Base-by-base conservation (phyloP, 1,140 invertebrate species). In the Myzus persicae region DNA sequence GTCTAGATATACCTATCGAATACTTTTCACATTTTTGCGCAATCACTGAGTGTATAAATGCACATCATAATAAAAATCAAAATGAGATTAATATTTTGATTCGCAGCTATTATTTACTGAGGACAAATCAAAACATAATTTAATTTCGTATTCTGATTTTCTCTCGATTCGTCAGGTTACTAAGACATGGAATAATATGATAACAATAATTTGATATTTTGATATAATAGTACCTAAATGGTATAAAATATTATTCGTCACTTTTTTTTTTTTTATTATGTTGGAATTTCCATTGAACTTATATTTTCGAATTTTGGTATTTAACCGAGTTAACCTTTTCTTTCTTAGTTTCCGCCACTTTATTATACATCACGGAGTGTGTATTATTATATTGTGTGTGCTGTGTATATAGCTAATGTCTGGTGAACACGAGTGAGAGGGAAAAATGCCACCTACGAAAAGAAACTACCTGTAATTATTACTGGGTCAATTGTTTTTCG, bases 321-420 rank as follows among this genome's bases (percentile, higher is more conserved):
- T 89, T 89, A 89, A 89, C 87, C 87, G 87, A 89, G 46, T 54
- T 89, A 89, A 89, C 88, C 88, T 89, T 89, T 89, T 89, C 36
- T 54, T 89, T 89, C 48, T 89, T 89, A 38, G 38, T 54, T 51
- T 42, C 14, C 59, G 14, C 31, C 4, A 76, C n/a, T 76, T 36
- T n/a, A n/a, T 76, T 76, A 67, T 59, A n/a, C n/a, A 59, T 59
- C 54, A 59, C 31, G 26, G 9, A 31, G 54, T 31, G 6, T 24
- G 40, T 40, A 40, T 22, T 82, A 82, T 84, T 82, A 82, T 82
- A 82, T 22, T 81, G 36, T 36, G 67, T 81, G n/a, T n/a, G 48
- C 36, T 36, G 67, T 81, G n/a, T n/a, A 20, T 51, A 81, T 81
- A 81, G 18, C 38, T 84, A 84, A 84, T 84, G 22, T 42, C 8